phyloP scores from a whole-genome alignment of 2,797 vertebrate species.

The Antennarius maculatus region DNA sequence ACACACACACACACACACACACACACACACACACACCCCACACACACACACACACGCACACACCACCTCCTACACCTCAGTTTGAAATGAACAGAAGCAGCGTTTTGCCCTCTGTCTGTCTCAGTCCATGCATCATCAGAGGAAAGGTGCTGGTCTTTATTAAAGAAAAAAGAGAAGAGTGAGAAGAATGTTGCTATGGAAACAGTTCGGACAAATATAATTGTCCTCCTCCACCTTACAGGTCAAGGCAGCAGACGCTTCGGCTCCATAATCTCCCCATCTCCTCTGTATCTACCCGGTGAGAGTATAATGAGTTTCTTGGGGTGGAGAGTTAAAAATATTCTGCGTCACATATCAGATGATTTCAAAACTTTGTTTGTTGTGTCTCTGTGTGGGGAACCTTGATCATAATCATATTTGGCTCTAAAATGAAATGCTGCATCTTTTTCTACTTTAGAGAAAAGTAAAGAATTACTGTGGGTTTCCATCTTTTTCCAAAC shows the following conservation, averaged over 20 bases:
- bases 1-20: too few species aligned
- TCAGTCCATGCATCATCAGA: constrained; percentile 21
- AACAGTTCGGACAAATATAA: constrained; percentile 70
- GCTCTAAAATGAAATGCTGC: constrained; percentile 22
- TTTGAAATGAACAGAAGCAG: constrained; percentile 30
- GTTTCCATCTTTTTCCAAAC: too few species aligned
- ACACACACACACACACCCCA: constrained; percentile 3
- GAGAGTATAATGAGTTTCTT: constrained; percentile 32
- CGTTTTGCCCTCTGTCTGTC: constrained; percentile 11
- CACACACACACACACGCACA: constrained; percentile 2
- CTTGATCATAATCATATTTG: background rate
- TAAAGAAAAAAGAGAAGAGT: constrained; percentile 31
- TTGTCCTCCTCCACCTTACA: constrained; percentile 66
- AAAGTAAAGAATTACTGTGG: background rate
- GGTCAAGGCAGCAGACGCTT: constrained; percentile 57
- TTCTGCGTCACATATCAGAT: constrained; percentile 19
- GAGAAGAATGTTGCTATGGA: constrained; percentile 67
- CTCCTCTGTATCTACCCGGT: constrained; percentile 26
- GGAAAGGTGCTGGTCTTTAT: constrained; percentile 31
- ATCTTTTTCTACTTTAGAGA: constrained; percentile 3
- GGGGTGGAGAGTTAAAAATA: constrained; percentile 30
- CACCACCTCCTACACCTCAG: background rate
- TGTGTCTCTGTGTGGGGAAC: background rate
- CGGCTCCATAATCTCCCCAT: constrained; percentile 51
- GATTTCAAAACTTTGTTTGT: constrained; percentile 18